A percentile compares a stretch with the other conserved stretches of the same genome.
phyloP scores from a whole-genome alignment of 2,113 vertebrate species.

The Tenebrosternarchus preto region DNA sequence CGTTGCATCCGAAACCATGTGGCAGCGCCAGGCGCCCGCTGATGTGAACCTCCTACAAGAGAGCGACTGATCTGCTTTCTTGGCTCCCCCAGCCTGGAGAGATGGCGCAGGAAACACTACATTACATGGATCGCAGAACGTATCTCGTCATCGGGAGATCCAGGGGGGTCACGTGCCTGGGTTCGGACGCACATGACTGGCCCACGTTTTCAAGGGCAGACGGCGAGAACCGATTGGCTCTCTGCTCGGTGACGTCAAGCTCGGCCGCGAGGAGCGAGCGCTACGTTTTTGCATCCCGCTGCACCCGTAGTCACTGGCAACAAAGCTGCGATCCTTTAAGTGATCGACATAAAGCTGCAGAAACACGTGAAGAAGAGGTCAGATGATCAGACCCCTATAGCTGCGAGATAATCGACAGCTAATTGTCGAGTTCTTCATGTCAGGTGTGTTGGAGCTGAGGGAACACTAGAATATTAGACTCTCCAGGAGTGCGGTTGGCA shows the following conservation, averaged over 20 bases:
- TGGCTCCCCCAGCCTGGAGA: not conserved
- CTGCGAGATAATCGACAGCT: not conserved
- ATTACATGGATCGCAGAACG: not conserved
- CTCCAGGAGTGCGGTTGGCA: not conserved
- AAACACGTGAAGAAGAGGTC: not conserved
- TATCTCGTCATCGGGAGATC: not conserved
- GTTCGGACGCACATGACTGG: not conserved
- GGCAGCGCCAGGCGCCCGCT: not conserved
- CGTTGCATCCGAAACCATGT: not conserved
- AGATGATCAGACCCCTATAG: not conserved
- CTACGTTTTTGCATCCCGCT: not conserved
- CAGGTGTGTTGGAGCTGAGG: not conserved
- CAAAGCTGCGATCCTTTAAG: not conserved
- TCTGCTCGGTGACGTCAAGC: constrained; percentile 9
- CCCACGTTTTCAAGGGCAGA: not conserved
- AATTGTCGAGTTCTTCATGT: not conserved
- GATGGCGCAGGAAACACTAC: not conserved
- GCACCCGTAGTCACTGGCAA: not conserved
- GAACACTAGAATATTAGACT: not conserved
- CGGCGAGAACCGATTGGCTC: constrained; percentile 3
- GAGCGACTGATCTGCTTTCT: not conserved
- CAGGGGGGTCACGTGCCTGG: not conserved
- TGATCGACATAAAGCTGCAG: not conserved
- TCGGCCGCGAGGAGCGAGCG: not conserved
- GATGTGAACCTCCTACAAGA: not conserved